These are phyloP conservation scores for Drosophila lini DNA, from an alignment of 1,140 invertebrate genomes.

Conservation along the genomic window DNA sequence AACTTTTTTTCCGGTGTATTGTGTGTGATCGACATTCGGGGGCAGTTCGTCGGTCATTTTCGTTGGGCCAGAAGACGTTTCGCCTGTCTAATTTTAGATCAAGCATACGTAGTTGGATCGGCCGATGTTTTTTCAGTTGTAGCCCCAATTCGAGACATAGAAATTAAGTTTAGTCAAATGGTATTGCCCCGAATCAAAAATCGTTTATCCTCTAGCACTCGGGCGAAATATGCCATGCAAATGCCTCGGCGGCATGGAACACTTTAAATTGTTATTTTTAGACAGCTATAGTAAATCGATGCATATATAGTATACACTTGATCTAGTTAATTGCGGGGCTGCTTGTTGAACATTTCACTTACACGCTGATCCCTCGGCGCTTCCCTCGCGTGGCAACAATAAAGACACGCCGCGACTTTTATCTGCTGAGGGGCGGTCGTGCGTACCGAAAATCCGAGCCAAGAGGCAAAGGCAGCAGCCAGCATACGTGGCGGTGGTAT, in stretches of 20 bases:
- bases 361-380: conserved; percentile 58
- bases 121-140: conserved; percentile 54
- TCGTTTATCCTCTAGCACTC: conserved; percentile 23
- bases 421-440: conserved; percentile 48
- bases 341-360: conserved; percentile 72
- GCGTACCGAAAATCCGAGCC: conserved; percentile 57
- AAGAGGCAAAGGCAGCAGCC: conserved; percentile 56
- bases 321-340: conserved; percentile 47
- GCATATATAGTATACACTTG: conserved; percentile 37
- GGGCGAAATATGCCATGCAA: conserved; percentile 49
- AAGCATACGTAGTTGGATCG: conserved; percentile 78
- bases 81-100: conserved; percentile 67
- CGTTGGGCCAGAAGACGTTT: conserved; percentile 67
- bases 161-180: conserved; percentile 64
- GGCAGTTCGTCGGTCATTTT: conserved; percentile 52
- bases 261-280: conserved; percentile 39
- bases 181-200: conserved; percentile 55
- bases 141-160: conserved; percentile 46
- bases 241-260: conserved; percentile 30
- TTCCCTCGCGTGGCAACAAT: conserved; percentile 68
- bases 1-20: background rate
- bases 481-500: conserved; percentile 76
- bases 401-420: conserved; percentile 57
- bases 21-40: conserved; percentile 37
- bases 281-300: conserved; percentile 11